Conservation (phyloP, 2,888 invertebrate species). For the Spialia ferax region DNA sequence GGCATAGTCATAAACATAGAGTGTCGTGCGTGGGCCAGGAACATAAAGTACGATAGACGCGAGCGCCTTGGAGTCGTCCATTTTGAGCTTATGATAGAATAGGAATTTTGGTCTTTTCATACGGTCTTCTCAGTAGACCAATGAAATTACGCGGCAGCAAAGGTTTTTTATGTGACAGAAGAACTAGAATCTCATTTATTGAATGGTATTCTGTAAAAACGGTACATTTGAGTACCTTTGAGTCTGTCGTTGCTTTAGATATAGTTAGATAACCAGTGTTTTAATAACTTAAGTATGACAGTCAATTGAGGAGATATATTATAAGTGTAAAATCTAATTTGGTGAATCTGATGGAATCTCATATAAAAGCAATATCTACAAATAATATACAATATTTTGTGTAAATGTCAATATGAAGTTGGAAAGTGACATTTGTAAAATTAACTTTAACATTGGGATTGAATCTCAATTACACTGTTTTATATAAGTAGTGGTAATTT, state of each 20-base stretch:
- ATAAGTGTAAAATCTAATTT: not conserved
- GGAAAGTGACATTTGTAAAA: too few relatives aligned
- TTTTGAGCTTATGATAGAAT: constrained; percentile 87
- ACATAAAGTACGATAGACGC: constrained; percentile 90
- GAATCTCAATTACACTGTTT: not conserved
- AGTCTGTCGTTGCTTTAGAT: not conserved
- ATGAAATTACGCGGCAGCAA: not conserved
- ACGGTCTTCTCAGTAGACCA: constrained; percentile 42
- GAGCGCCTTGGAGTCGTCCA: constrained; percentile 89
- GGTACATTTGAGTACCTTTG: not conserved
- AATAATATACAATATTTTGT: too few relatives aligned
- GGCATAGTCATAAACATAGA: constrained; percentile 91
- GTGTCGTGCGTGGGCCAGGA: constrained; percentile 96
- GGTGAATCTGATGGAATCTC: too few relatives aligned
- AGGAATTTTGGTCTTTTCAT: constrained; percentile 44
- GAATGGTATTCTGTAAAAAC: not conserved
- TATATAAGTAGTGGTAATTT: not conserved
- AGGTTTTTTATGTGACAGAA: not conserved
- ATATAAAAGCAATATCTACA: too few relatives aligned
- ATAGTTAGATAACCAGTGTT: not conserved
- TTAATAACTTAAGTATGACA: not conserved
- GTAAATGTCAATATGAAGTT: too few relatives aligned
- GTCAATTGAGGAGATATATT: not conserved
- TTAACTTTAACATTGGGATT: too few relatives aligned
- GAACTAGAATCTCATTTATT: not conserved